Conservation (phyloP, 2,113 vertebrate genomes). For the Kryptolebias marmoratus region DNA sequence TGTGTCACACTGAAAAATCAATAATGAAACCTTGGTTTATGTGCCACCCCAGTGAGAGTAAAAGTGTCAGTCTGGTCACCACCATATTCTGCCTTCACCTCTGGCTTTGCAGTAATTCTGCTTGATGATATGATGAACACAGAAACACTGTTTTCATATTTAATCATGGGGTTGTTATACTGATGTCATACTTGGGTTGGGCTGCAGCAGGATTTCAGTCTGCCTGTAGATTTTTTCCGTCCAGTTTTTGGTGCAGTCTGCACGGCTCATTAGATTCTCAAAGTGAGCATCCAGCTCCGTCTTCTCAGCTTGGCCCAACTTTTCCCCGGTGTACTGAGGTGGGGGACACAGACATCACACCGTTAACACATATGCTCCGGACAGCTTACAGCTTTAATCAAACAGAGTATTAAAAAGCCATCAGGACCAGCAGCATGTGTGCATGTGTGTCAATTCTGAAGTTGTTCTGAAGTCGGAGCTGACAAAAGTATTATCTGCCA, state of each 20-base stretch:
- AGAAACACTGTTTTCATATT: background rate
- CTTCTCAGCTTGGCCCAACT: constrained; percentile 93
- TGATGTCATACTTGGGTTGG: constrained; percentile 89
- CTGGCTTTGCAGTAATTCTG: background rate
- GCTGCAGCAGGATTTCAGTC: constrained; percentile 92
- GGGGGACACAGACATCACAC: background rate
- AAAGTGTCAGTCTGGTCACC: background rate
- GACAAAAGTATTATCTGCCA: no score
- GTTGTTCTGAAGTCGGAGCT: no score
- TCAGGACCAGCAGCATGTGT: no score
- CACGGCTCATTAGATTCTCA: constrained; percentile 89
- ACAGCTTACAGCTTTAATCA: background rate
- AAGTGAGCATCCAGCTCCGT: constrained; percentile 93
- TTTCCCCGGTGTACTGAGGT: constrained; percentile 93
- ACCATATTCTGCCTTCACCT: background rate
- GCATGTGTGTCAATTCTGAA: no score
- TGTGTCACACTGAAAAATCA: no score
- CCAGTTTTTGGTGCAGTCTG: constrained; percentile 94
- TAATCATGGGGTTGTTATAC: background rate
- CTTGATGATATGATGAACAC: background rate
- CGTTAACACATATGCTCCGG: background rate
- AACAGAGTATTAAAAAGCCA: no score
- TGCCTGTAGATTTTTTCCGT: constrained; percentile 93
- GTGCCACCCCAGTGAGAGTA: background rate
- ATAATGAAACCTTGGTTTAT: no score